phyloP scores from a whole-genome alignment of 2,888 invertebrate genomes.

The Carpatolechia fugitivella region DNA sequence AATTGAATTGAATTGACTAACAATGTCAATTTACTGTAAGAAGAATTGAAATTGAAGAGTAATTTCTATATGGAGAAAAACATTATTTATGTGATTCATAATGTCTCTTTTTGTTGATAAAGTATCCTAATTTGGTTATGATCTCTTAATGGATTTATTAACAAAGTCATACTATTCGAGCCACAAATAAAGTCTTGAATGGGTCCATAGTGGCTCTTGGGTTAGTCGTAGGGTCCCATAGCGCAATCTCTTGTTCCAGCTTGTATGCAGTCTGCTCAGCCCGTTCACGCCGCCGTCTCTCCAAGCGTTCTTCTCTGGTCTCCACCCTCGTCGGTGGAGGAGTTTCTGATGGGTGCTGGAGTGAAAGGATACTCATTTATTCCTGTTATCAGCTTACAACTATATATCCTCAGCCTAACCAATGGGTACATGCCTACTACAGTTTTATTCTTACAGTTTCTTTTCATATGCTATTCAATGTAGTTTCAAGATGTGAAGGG shows the following conservation, averaged over 20 bases:
- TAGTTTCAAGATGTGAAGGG: no score
- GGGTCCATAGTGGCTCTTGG: constrained; percentile 93
- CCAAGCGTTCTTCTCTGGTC: constrained; percentile 95
- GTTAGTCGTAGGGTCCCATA: constrained; percentile 93
- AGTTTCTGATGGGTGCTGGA: constrained; percentile 96
- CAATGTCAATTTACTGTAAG: no score
- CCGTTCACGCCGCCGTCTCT: constrained; percentile 92
- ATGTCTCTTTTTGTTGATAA: not conserved
- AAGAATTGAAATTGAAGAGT: no score
- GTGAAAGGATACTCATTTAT: not conserved
- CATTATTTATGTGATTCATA: no score
- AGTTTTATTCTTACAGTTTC: no score
- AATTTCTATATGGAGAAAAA: no score
- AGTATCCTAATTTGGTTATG: not conserved
- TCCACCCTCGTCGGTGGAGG: constrained; percentile 97
- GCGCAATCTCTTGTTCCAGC: constrained; percentile 97
- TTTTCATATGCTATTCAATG: no score
- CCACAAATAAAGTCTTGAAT: constrained; percentile 98
- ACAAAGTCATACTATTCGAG: constrained; percentile 91
- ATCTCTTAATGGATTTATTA: not conserved
- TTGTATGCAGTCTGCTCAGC: constrained; percentile 99
- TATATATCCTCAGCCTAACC: no score
- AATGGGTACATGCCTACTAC: no score
- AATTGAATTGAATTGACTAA: no score
- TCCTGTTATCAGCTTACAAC: no score